Evolutionary conservation across 2,113 vertebrate species (phyloP).

Genomic region (Axis porcinus): DNA sequence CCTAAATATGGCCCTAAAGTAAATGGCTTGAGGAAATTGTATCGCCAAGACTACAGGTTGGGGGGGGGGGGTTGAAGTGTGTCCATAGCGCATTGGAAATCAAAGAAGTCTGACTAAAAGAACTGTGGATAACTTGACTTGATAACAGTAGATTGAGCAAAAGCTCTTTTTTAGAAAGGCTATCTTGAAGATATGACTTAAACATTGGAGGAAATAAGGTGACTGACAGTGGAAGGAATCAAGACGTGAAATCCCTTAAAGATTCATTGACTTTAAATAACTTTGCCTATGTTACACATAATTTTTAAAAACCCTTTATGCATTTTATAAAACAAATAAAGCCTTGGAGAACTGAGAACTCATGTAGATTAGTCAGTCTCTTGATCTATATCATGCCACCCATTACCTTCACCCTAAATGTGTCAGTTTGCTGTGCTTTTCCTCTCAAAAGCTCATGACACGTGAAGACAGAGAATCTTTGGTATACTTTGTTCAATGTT

Average conservation of each 20-base stretch:
- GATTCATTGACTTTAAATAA: background rate
- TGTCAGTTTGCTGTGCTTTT: background rate
- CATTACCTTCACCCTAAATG: background rate
- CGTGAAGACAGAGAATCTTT: background rate
- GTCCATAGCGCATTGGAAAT: background rate
- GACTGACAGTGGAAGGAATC: background rate
- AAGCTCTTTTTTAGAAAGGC: background rate
- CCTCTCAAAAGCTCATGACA: background rate
- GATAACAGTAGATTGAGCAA: background rate
- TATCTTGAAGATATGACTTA: background rate
- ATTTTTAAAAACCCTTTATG: background rate
- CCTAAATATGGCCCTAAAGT: background rate
- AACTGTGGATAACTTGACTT: background rate
- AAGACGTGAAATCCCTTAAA: background rate
- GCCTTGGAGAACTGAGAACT: background rate
- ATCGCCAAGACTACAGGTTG: background rate
- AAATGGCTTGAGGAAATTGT: background rate
- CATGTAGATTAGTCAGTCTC: background rate
- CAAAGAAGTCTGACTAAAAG: background rate
- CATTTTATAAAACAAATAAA: background rate
- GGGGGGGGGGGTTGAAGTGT: accelerated
- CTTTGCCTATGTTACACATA: background rate
- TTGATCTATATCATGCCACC: background rate
- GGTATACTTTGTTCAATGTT: background rate
- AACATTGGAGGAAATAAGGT: background rate